A percentile compares a stretch with the other conserved stretches of the same genome.
Conservation (phyloP, 2,113 vertebrate species). For the Crocuta crocuta region DNA sequence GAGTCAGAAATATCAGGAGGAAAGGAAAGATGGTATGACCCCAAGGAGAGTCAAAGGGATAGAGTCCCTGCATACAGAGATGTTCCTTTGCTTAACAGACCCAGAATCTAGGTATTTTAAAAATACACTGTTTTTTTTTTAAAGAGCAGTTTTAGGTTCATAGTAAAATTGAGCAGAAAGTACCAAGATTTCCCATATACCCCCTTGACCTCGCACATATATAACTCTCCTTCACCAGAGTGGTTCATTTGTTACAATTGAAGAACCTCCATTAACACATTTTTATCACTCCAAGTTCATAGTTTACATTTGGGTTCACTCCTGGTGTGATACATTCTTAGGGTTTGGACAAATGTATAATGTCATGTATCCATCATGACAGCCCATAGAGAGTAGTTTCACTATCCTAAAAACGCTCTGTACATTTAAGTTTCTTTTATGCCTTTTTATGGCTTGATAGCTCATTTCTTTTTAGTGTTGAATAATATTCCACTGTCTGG, state of each 20-base stretch:
- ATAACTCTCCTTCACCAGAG: neutral
- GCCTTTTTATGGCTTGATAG: neutral
- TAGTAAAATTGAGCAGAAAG: neutral
- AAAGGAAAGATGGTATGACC: neutral
- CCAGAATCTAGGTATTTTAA: neutral
- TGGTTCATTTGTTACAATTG: neutral
- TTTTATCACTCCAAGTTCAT: neutral
- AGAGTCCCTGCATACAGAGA: neutral
- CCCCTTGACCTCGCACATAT: neutral
- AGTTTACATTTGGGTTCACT: neutral
- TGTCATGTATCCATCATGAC: neutral
- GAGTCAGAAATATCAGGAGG: neutral
- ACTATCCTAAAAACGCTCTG: neutral
- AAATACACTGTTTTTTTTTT: neutral
- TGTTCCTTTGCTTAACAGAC: neutral
- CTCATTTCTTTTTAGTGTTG: neutral
- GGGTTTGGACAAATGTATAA: neutral
- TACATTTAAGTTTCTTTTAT: neutral
- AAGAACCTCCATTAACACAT: neutral
- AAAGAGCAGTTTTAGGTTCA: neutral
- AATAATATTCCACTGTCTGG: neutral
- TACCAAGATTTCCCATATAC: neutral
- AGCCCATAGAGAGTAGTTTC: neutral
- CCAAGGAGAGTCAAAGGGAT: neutral
- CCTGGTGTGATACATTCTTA: neutral